Percentiles rank a stretch among this genome's conserved stretches.
Conservation (phyloP, 2,797 vertebrate species). For the Chromis chromis region DNA sequence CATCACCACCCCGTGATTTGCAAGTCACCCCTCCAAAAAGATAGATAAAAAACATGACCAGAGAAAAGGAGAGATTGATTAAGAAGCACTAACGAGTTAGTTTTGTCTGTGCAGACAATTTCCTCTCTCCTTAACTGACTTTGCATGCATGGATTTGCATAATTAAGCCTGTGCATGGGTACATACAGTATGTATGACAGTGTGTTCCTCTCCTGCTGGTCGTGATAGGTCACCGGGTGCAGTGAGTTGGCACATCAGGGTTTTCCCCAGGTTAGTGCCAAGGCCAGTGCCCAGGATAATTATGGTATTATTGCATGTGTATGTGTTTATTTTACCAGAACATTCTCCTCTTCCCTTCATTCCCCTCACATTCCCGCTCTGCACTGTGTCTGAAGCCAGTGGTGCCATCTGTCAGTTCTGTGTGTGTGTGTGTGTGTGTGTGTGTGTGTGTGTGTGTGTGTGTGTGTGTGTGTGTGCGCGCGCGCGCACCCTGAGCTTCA, state of each 20-base stretch:
- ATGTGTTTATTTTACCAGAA: slow-evolving; percentile 79
- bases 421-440: slow-evolving; percentile 45
- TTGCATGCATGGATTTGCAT: slow-evolving; percentile 33
- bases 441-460: slow-evolving; percentile 40
- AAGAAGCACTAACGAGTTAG: slow-evolving; percentile 30
- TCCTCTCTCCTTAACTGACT: slow-evolving; percentile 50
- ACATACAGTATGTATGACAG: slow-evolving; percentile 21
- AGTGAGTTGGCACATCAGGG: slow-evolving; percentile 79
- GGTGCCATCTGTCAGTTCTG: slow-evolving; percentile 78
- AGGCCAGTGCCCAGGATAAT: slow-evolving; percentile 79
- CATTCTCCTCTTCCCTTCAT: slow-evolving; percentile 72
- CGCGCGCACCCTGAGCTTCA: slow-evolving; percentile 56
- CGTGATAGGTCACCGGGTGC: slow-evolving; percentile 77
- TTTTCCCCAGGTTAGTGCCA: slow-evolving; percentile 81
- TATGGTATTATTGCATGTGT: slow-evolving; percentile 74
- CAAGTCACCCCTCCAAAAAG: slow-evolving; percentile 12
- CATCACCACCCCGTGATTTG: slow-evolving; percentile 34
- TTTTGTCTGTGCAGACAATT: slow-evolving; percentile 52
- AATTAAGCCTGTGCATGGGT: neutral
- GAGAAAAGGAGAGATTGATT: slow-evolving; percentile 50
- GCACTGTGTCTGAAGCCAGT: slow-evolving; percentile 75
- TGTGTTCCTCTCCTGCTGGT: slow-evolving; percentile 58
- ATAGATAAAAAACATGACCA: slow-evolving; percentile 4
- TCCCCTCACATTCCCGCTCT: slow-evolving; percentile 74
- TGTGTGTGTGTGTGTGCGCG: slow-evolving; percentile 43